Percentiles rank a stretch among this genome's conserved stretches.
Evolutionary conservation across 2,888 invertebrate species (phyloP).

Genomic region (Orthonychiurus folsomi): DNA sequence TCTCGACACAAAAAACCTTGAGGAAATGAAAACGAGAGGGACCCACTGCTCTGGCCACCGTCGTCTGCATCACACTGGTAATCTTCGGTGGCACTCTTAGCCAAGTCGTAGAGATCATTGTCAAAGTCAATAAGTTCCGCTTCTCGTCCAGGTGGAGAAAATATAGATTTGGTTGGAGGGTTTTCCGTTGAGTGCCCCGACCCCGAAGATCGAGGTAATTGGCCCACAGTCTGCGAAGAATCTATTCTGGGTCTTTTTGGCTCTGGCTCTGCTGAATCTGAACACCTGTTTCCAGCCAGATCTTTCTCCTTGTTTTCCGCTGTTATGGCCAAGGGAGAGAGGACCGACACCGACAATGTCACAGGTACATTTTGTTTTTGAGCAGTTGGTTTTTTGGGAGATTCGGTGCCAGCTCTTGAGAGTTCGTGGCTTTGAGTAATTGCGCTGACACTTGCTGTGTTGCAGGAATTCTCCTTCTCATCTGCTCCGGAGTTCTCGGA

Average conservation of each 20-base stretch:
- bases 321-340: constrained; percentile 34
- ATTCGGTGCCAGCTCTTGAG: not conserved
- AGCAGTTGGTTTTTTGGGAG: constrained; percentile 18
- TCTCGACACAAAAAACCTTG: constrained; percentile 62
- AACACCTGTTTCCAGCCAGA: constrained; percentile 4
- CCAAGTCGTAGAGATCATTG: constrained; percentile 38
- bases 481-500: constrained; percentile 30
- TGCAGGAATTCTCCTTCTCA: constrained; percentile 37
- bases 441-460: not conserved
- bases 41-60: constrained; percentile 22
- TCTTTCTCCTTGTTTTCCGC: constrained; percentile 33
- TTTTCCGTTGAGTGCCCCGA: not conserved
- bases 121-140: constrained; percentile 39
- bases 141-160: constrained; percentile 34
- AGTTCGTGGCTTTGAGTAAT: not conserved
- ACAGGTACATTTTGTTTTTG: constrained; percentile 25
- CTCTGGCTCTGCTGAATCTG: constrained; percentile 33
- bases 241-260: constrained; percentile 35
- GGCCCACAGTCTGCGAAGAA: constrained; percentile 7
- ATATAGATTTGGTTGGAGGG: constrained; percentile 32
- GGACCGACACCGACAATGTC: constrained; percentile 17
- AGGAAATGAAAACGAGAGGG: constrained; percentile 54
- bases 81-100: constrained; percentile 37
- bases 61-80: constrained; percentile 25
- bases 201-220: not conserved